Base-by-base conservation (phyloP, 1,140 invertebrate species). In the Formica selysi region DNA sequence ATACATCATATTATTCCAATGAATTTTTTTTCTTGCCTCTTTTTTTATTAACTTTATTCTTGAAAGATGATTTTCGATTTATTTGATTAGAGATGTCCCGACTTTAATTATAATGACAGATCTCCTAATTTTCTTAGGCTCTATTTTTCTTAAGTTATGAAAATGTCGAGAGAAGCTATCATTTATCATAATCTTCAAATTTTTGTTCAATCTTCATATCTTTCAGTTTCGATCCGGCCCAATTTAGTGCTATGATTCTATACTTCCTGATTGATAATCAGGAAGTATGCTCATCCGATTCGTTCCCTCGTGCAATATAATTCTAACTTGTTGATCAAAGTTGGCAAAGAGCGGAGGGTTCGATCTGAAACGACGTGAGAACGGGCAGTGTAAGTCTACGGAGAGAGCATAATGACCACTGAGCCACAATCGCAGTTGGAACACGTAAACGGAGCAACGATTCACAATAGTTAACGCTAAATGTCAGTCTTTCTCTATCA, bases 171-270 rank as follows among this genome's bases (percentile, higher is more conserved):
- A 22, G 16, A 36, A 36, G 11, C 19, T 8, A 32, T 71, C 19
- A n/a, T 54, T 73, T n/a, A 36, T 36, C n/a, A 3, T 4, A 16
- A 26, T 10, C 5, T 54, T 57, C 0, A 2, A 11, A 38, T 61
- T 76, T 4, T 26, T 32, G 3, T 4, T 26, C 16, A 11, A 44
- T 11, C 5, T 64, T 22, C 16, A 5, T 32, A 29, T 36, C 29
- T 78, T 10, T 65, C 5, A 41, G 22, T 32, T 10, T 76, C 7
- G 4, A 5, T n/a, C 6, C 7, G 32, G 4, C 10, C n/a, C 11
- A 78, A 76, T 61, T 61, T 32, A 74, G n/a, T 36, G 13, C 41
- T 44, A 16, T 41, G 57, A 61, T 61, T 59, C 7, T 22, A 61
- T n/a, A n/a, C 3, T 62, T 29, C 22, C 11, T 32, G 29, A 64